Base-by-base conservation (phyloP, 2,113 vertebrate species). In the Dromas ardeola region DNA sequence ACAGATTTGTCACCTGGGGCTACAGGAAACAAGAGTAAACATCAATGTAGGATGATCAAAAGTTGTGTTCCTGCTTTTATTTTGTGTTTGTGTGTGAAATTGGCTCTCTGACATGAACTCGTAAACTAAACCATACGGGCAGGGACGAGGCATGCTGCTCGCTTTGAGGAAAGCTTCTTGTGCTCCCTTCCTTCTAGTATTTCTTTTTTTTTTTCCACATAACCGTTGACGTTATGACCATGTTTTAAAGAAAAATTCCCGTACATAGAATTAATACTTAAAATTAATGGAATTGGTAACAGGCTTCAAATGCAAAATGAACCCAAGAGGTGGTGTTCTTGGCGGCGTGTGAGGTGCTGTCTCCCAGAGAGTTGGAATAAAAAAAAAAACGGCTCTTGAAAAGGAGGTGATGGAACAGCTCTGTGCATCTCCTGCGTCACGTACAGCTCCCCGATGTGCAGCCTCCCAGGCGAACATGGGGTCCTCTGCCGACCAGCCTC, bases 1-100 rank as follows among this genome's bases (percentile, higher is more conserved):
- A 86, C 94, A 82, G 94, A 95, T 85, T 92, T 97, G 88, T 95
- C 93, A 92, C 70, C 97, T 95, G 93, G 62, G 96, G 91, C 94
- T 93, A 93, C 81, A 95, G 89, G 90, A 94, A 98, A 88, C 49
- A 42, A 96, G 83, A 96, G 95, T 96, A 97, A 97, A 97, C 89
- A 69, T 94, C 92, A 53, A 56, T 90, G 27, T 90, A 90, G 94
- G 72, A 63, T 32, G 55, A 93, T 85, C 84, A 84, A 91, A 91
- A 96, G 70, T 93, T 87, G 79, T 85, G 58, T 89, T 97, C 92
- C 66, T 88, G 36, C 79, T 91, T 96, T 93, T 92, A 45, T 94
- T 90, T 96, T 86, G 77, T 91, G 86, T 94, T 95, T 95, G 81
- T 92, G 81, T 94, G 87, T 79, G 80, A 93, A 92, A 81, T 30